Evolutionary conservation across 2,888 invertebrate genomes (phyloP).

Genomic region (Eledona agricola): DNA sequence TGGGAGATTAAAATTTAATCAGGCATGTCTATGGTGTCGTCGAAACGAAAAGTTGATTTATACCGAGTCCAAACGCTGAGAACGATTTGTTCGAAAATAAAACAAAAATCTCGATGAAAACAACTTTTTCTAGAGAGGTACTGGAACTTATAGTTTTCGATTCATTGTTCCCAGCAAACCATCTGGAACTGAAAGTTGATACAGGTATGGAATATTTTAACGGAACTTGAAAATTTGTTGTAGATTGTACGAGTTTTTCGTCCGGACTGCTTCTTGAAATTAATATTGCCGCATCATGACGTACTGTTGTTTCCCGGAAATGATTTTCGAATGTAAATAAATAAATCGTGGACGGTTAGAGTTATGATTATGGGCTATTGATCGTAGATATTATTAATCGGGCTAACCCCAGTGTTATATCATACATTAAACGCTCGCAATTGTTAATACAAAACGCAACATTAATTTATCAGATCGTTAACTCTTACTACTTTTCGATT

Average conservation of each 20-base stretch:
- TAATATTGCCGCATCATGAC: too few species aligned
- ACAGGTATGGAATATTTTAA: slow-evolving; percentile 37
- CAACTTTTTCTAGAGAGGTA: slow-evolving; percentile 40
- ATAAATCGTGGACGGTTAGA: too few species aligned
- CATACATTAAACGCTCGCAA: too few species aligned
- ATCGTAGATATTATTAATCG: too few species aligned
- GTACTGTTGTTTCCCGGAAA: too few species aligned
- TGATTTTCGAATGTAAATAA: too few species aligned
- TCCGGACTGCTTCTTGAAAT: too few species aligned
- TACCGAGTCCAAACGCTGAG: slow-evolving; percentile 10
- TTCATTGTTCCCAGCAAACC: slow-evolving; percentile 46
- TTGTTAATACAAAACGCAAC: too few species aligned
- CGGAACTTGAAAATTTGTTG: slow-evolving; percentile 10
- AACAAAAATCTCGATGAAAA: slow-evolving; percentile 41
- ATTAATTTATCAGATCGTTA: too few species aligned
- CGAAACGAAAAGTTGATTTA: slow-evolving; percentile 14
- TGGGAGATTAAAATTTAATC: slow-evolving; percentile 15
- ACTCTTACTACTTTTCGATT: too few species aligned
- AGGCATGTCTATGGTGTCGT: slow-evolving; percentile 11
- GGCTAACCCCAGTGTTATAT: too few species aligned
- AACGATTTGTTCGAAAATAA: slow-evolving; percentile 34
- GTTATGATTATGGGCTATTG: too few species aligned
- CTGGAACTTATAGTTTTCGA: slow-evolving; percentile 35
- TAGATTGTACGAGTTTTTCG: slow-evolving; percentile 3
- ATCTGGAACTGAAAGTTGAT: slow-evolving; percentile 41